phyloP scores from a whole-genome alignment of 2,888 invertebrate species.

The Eupithecia inturbata region DNA sequence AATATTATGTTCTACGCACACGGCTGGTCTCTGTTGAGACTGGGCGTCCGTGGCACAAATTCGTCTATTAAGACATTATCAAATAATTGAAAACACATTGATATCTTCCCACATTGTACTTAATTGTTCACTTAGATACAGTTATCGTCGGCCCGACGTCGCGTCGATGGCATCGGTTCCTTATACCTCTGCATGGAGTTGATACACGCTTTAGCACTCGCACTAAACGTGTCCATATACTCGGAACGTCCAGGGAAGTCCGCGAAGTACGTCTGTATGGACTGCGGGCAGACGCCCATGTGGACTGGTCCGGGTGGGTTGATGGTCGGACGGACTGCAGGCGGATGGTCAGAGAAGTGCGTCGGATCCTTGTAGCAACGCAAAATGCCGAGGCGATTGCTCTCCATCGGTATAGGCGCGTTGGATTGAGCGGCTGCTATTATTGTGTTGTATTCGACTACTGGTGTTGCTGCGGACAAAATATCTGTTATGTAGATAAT shows the following conservation, averaged over 20 bases:
- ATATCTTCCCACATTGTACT: constrained; percentile 54
- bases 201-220: constrained; percentile 84
- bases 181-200: constrained; percentile 85
- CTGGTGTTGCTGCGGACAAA: constrained; percentile 71
- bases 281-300: constrained; percentile 75
- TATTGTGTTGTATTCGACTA: constrained; percentile 82
- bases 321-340: constrained; percentile 82
- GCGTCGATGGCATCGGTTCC: constrained; percentile 85
- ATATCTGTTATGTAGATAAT: not conserved
- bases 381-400: constrained; percentile 81
- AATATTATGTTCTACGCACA: too few relatives aligned
- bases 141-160: constrained; percentile 83
- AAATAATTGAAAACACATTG: not conserved
- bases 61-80: not conserved
- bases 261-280: constrained; percentile 80
- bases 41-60: too few relatives aligned
- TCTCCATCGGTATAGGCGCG: constrained; percentile 84
- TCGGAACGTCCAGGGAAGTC: constrained; percentile 85
- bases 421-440: constrained; percentile 85
- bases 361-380: constrained; percentile 86
- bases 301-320: constrained; percentile 75
- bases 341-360: constrained; percentile 80
- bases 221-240: constrained; percentile 85
- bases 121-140: constrained; percentile 62
- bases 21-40: too few relatives aligned